Conservation (phyloP, 2,797 vertebrate species). For the Poecilia wingei region DNA sequence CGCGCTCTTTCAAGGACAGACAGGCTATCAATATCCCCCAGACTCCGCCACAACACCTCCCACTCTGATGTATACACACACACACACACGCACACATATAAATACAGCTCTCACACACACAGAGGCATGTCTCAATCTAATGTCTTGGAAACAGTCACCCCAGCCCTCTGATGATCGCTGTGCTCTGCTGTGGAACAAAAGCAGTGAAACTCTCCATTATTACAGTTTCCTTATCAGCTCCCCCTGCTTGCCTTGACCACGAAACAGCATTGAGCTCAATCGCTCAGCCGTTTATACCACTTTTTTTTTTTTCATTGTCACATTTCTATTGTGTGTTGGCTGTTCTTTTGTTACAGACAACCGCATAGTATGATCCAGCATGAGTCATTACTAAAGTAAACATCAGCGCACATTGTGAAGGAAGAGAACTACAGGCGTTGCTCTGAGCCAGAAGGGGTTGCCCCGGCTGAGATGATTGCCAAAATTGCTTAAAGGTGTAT, state of each 20-base stretch:
- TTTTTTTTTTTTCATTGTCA: conserved; percentile 42
- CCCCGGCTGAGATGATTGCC: conserved; percentile 46
- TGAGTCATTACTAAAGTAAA: conserved; percentile 70
- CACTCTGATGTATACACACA: conserved; percentile 49
- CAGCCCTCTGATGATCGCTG: conserved; percentile 62
- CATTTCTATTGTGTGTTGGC: conserved; percentile 58
- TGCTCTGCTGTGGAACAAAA: conserved; percentile 71
- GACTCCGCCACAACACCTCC: conserved; percentile 48
- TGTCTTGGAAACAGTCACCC: conserved; percentile 72
- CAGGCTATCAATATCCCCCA: conserved; percentile 67
- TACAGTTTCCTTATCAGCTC: conserved; percentile 65
- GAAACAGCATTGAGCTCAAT: conserved; percentile 65
- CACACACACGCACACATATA: conserved; percentile 34
- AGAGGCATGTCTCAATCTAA: conserved; percentile 43
- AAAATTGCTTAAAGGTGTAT: conserved; percentile 31
- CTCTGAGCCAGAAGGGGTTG: conserved; percentile 43
- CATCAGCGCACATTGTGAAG: conserved; percentile 52
- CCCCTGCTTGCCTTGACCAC: conserved; percentile 55
- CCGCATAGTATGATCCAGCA: conserved; percentile 56
- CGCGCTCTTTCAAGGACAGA: conserved; percentile 70
- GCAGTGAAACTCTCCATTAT: conserved; percentile 62
- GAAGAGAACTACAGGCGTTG: conserved; percentile 44
- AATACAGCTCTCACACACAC: conserved; percentile 19
- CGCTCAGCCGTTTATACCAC: conserved; percentile 65
- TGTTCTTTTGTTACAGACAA: conserved; percentile 67